These are phyloP conservation scores for Melipona bicolor DNA, from an alignment of 2,888 invertebrate genomes.

Conservation along the genomic window DNA sequence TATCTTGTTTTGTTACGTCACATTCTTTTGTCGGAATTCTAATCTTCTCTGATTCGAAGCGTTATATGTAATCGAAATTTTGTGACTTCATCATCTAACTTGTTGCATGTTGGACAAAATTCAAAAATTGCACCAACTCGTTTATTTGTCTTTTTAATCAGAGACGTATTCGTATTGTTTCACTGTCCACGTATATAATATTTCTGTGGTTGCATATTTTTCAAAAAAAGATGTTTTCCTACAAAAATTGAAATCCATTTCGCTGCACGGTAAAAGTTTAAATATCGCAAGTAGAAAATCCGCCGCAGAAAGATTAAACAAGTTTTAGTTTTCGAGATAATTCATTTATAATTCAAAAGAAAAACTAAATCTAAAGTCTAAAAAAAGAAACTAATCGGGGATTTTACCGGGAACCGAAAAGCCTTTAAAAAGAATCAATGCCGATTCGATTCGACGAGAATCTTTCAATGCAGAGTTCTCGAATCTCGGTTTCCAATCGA, in stretches of 20 bases:
- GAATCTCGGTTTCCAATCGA: slow-evolving; percentile 23
- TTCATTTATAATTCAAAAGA: too few relatives aligned
- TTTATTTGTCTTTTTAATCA: background rate
- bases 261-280: too few relatives aligned
- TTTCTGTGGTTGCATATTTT: too few relatives aligned
- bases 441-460: background rate
- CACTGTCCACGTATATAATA: background rate
- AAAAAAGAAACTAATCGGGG: too few relatives aligned
- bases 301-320: too few relatives aligned
- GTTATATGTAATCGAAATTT: background rate
- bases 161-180: background rate
- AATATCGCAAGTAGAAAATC: too few relatives aligned
- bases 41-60: background rate
- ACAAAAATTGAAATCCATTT: too few relatives aligned
- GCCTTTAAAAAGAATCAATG: background rate
- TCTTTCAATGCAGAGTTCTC: too few relatives aligned
- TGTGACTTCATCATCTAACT: background rate
- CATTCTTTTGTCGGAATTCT: background rate
- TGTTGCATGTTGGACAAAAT: background rate
- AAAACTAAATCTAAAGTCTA: too few relatives aligned
- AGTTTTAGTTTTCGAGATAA: too few relatives aligned
- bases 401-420: too few relatives aligned
- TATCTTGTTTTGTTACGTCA: background rate
- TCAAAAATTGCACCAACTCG: background rate
- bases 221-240: too few relatives aligned